A percentile compares a stretch with the other conserved stretches of the same genome.
Evolutionary conservation across 2,113 vertebrate genomes (phyloP).

Genomic region (Nothocercus nigrocapillus): DNA sequence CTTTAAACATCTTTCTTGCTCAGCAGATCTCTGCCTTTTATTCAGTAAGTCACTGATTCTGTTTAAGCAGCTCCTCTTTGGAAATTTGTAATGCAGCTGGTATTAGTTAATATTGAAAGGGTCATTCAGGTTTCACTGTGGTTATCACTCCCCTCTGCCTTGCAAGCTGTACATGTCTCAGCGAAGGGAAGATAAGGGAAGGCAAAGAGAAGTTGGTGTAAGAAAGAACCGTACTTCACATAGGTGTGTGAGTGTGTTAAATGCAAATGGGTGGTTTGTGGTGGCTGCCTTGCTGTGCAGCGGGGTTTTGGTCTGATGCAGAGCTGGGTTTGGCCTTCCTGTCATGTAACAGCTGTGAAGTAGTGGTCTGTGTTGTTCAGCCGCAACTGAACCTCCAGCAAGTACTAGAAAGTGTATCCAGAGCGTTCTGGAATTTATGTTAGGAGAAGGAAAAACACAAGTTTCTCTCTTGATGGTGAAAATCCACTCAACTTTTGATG

Average conservation of each 20-base stretch:
- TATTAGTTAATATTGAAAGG: neutral
- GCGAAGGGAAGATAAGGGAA: neutral
- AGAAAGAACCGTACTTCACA: neutral
- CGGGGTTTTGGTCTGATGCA: neutral
- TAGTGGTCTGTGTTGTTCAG: neutral
- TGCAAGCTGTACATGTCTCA: neutral
- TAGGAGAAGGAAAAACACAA: neutral
- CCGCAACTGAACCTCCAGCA: neutral
- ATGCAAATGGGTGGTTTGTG: neutral
- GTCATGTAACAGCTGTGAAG: rapidly evolving
- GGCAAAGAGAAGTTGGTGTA: neutral
- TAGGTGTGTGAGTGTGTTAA: neutral
- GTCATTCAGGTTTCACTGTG: neutral
- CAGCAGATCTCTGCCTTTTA: neutral
- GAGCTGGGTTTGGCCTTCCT: neutral
- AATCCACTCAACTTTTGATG: neutral
- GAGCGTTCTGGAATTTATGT: neutral
- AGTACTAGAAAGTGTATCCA: neutral
- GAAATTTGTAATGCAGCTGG: neutral
- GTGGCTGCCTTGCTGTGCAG: rapidly evolving
- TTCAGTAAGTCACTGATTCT: neutral
- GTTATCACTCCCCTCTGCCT: neutral
- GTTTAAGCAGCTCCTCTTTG: neutral
- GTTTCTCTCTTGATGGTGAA: neutral
- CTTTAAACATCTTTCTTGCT: constrained; percentile 15